These are phyloP conservation scores for Parotia lawesii DNA, from an alignment of 2,113 vertebrate species.

Conservation along the genomic window DNA sequence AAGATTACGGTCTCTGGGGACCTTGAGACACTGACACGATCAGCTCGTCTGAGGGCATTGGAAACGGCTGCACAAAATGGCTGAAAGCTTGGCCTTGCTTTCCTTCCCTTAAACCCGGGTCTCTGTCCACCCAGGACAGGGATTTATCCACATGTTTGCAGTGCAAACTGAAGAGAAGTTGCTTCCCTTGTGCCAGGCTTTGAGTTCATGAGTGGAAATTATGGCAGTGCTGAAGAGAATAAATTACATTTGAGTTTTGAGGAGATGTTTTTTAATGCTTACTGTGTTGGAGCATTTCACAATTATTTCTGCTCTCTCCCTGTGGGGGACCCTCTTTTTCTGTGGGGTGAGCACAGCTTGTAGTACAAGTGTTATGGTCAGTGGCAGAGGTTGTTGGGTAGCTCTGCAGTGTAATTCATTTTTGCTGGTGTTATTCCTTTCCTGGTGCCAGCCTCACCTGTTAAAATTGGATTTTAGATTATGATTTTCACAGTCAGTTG, in stretches of 20 bases:
- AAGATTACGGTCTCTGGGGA: slow-evolving; percentile 48
- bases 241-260: background rate
- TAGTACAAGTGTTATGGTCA: background rate
- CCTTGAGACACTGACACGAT: slow-evolving; percentile 32
- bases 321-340: background rate
- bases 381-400: background rate
- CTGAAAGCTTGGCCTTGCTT: background rate
- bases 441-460: background rate
- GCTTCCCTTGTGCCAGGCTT: background rate
- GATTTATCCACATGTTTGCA: background rate
- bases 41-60: background rate
- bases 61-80: background rate
- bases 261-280: background rate
- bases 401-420: background rate
- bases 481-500: background rate
- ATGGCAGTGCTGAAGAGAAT: background rate
- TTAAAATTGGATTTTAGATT: background rate
- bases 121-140: background rate
- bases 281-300: background rate
- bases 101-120: background rate
- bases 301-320: background rate
- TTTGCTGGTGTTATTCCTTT: background rate
- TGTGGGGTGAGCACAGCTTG: background rate
- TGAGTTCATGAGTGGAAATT: background rate
- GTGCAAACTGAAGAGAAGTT: background rate